Base-by-base conservation (phyloP, 1,140 invertebrate genomes). In the Drosophila kohkoa region DNA sequence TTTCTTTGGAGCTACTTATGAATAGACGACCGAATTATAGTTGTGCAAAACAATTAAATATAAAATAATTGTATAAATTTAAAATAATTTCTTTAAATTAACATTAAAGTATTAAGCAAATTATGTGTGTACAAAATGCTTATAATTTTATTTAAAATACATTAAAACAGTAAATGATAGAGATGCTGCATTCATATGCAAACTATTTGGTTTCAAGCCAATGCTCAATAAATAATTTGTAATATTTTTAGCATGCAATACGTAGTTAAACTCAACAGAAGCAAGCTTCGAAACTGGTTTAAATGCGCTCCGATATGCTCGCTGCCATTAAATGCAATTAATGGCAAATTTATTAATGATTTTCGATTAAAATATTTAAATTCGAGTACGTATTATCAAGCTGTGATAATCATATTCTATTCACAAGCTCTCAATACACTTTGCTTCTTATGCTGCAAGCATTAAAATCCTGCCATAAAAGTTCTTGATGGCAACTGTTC, bases 341-440 rank as follows among this genome's bases (percentile, higher is more conserved):
- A 49, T 49, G 13, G 51, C 7, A n/a, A 52, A 52, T 52, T 52
- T 52, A n/a, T 52, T n/a, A 52, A 32, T 52, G 48, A 25, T 28
- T 49, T 49, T 6, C 7, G 10, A 49, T 49, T 11, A 49, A 28
- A 25, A 7, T 43, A 43, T 43, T 43, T 43, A 13, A 13, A 43
- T 43, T 0, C 20, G 20, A 25, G 20, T 25, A 4, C 20, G 13
- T 13, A 10, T 38, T 8, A 38, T 41, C 11, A 43, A 13, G 35
- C 35, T 38, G 35, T 43, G 41, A 43, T 13, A 38, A 38, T 43
- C 4, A 43, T 43, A 43, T 43, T 43, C 41, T 3, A 7, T 5
- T 43, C n/a, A 43, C 3, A 25, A 3, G 20, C 20, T 25, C 20
- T 25, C 20, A 25, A 32, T 32, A 32, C 30, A 6, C 7, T 7